Conservation (phyloP, 2,797 vertebrate genomes). For the Thripadectes ignobilis region DNA sequence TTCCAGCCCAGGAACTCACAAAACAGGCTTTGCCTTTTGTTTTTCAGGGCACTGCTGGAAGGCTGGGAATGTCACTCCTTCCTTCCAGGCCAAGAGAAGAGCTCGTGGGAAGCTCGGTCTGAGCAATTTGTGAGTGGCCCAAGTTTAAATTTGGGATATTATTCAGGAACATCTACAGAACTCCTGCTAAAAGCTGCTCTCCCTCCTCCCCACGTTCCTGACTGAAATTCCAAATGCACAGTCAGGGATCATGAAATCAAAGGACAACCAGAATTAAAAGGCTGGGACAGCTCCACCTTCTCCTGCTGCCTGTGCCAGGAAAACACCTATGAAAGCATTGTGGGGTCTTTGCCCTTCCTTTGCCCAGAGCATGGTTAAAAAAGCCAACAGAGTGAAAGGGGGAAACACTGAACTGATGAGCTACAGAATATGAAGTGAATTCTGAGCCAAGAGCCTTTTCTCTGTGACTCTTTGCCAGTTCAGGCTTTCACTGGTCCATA, state of each 20-base stretch:
- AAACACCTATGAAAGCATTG: background rate
- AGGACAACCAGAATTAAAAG: background rate
- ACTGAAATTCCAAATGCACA: background rate
- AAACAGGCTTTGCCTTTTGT: background rate
- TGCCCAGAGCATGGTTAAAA: background rate
- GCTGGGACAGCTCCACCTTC: fast-evolving
- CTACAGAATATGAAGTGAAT: background rate
- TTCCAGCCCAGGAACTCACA: background rate
- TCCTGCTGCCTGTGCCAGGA: background rate
- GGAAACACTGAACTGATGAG: background rate
- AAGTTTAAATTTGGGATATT: background rate
- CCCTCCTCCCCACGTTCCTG: background rate
- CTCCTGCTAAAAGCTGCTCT: background rate
- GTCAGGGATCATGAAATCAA: background rate
- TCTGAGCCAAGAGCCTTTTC: background rate
- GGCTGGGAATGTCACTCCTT: background rate
- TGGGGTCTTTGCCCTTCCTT: background rate
- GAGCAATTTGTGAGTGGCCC: background rate
- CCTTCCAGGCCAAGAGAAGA: background rate
- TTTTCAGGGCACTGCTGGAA: background rate
- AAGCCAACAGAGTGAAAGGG: background rate
- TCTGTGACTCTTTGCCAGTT: background rate
- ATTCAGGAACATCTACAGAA: background rate
- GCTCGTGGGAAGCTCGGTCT: background rate
- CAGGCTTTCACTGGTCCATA: background rate